Conservation (phyloP, 2,888 invertebrate genomes). For the Pecten maximus region DNA sequence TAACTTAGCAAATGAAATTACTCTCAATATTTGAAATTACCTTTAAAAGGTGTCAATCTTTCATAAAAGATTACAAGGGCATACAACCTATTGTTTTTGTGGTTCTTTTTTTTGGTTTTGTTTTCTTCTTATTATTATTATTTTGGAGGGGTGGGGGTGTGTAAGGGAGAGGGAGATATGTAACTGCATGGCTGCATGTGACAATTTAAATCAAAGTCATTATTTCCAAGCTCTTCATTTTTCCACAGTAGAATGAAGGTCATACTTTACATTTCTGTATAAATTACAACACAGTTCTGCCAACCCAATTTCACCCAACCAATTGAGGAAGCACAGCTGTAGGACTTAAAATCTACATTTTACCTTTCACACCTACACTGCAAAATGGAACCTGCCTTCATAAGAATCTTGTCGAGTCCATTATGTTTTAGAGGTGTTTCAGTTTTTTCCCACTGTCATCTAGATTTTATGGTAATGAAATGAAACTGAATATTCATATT, state of each 20-base stretch:
- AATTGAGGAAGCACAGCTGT: constrained; percentile 11
- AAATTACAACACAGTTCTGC: neutral
- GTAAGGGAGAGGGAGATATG: no score
- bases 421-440: neutral
- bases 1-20: no score
- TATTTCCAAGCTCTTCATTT: neutral
- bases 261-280: neutral
- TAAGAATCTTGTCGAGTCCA: neutral
- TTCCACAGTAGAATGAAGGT: neutral
- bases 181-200: no score
- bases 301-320: neutral
- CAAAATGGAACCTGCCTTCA: neutral
- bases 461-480: neutral
- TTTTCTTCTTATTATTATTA: no score
- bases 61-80: no score
- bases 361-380: neutral
- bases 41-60: no score
- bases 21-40: no score
- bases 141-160: no score
- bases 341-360: neutral
- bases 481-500: constrained; percentile 22
- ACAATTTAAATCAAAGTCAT: no score
- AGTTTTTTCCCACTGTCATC: neutral
- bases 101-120: no score
- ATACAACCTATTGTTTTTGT: no score